Base-by-base conservation (phyloP, 2,888 invertebrate genomes). In the Athripsodes cinereus region DNA sequence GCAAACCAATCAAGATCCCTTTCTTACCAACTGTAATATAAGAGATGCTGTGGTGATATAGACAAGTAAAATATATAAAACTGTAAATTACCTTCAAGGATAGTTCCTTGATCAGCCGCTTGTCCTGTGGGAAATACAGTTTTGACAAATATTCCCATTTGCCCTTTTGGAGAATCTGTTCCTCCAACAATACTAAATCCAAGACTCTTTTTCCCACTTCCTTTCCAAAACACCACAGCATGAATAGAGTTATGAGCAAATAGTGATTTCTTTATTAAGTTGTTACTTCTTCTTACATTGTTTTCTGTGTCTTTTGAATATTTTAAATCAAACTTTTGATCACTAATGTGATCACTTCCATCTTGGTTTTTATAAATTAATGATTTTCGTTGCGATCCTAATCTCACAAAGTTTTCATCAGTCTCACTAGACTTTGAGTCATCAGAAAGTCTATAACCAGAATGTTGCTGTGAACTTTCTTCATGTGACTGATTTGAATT, bases 141-240 rank as follows among this genome's bases (percentile, higher is more conserved):
- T 74, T 92, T 90, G 3, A 94, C 90, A 72, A 89, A 92, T 71
- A 94, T 92, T 49, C 92, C 92, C 84, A 92, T 88, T 71, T 86
- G 86, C 49, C 92, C 92, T 72, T 89, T 89, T 0, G 92, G 89
- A 2, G 92, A 91, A 73, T 93, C 93, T 52, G 86, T 83, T 50
- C 93, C 94, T 53, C 93, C 94, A 26, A 93, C 93, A 66, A 93
- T 91, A 70, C 92, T 92, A 71, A 94, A 93, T 35, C 93, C 93
- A 53, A 93, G 79, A 56, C 92, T 91, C 72, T 91, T 92, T 67
- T 88, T 86, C 22, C 91, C 89, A 3, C 82, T 82, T 22, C 92
- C 92, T 74, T 93, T 93, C 74, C 87, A 86, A 71, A 90, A 90
- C 57, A 84, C 82, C 11, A 85, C 80, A 68, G 69, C 74, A 60